These are phyloP conservation scores for Astreopora myriophthalma DNA, from an alignment of 64 coral and sea anemone genomes.

Conservation along the genomic window DNA sequence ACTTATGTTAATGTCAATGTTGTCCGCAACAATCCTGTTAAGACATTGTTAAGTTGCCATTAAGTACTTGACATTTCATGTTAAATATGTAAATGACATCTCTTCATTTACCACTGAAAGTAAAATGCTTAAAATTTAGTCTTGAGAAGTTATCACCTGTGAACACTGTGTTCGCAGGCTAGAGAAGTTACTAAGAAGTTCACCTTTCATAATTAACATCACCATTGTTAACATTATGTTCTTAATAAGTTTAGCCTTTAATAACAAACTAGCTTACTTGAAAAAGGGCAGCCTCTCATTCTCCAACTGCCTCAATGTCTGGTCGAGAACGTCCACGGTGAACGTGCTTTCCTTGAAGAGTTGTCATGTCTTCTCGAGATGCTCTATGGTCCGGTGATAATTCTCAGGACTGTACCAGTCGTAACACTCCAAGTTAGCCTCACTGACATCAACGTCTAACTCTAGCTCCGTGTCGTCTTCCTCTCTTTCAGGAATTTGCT, in stretches of 20 bases:
- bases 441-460: background rate
- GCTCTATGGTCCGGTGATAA: background rate
- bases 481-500: background rate
- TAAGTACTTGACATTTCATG: background rate
- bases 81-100: background rate
- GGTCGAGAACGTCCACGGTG: background rate
- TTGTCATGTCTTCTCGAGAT: background rate
- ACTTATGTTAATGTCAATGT: slow-evolving; percentile 41
- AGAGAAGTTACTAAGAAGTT: background rate
- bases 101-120: background rate
- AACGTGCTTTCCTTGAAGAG: background rate
- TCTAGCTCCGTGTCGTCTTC: background rate
- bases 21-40: background rate
- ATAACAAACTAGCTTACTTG: background rate
- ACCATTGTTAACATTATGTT: background rate
- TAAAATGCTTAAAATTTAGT: background rate
- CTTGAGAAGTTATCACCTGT: background rate
- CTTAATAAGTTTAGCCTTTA: background rate
- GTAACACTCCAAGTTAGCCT: background rate
- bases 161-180: background rate
- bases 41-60: background rate
- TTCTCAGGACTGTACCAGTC: background rate
- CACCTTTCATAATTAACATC: background rate
- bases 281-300: background rate
- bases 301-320: background rate